Evolutionary conservation across 2,888 invertebrate genomes (phyloP), one percentile per base, ranked within the genome.

Genomic region (Fissipunctia ypsillon): DNA sequence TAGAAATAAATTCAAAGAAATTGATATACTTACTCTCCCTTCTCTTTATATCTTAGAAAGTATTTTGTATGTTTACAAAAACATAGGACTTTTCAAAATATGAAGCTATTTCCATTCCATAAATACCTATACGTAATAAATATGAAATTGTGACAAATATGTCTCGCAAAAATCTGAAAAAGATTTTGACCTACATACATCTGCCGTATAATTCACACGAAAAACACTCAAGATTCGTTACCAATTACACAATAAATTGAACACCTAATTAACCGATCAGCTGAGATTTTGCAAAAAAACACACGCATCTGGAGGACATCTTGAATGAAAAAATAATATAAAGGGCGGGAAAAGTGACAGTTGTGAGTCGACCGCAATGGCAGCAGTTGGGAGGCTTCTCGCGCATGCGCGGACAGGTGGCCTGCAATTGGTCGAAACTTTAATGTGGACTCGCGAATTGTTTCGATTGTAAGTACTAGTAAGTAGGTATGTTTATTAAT

Each of bases 301-400:
- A 63, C 10, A 56, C 84, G 84, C 94, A 94, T 92, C 92, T 94
- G 93, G 82, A 68, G 41, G 85, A 83, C 88, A 90, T 89, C 75
- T 88, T 87, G 79, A 76, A 78, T 78, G 84, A 85, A 88, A n/a
- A 90, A 85, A 82, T 89, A 89, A 86, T 90, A 89, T 90, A 91
- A 91, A 79, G 77, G 87, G 91, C 90, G 90, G 90, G 88, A 91
- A 91, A 92, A 91, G 87, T 94, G 92, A 93, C 95, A 95, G 95
- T 94, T 95, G 95, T 86, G 89, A 94, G 85, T 93, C 90, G 89
- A 92, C 90, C 91, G 90, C 91, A 90, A 90, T 90, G 88, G 89
- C 87, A 78, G 84, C 83, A 82, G 84, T 91, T 90, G 90, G 83
- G 81, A 69, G 91, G 90, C 87, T 90, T 90, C 90, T 90, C 91